Percentiles rank a stretch among this genome's conserved stretches.
Evolutionary conservation across 2,888 invertebrate species (phyloP).

Genomic region (Netelia inedita): DNA sequence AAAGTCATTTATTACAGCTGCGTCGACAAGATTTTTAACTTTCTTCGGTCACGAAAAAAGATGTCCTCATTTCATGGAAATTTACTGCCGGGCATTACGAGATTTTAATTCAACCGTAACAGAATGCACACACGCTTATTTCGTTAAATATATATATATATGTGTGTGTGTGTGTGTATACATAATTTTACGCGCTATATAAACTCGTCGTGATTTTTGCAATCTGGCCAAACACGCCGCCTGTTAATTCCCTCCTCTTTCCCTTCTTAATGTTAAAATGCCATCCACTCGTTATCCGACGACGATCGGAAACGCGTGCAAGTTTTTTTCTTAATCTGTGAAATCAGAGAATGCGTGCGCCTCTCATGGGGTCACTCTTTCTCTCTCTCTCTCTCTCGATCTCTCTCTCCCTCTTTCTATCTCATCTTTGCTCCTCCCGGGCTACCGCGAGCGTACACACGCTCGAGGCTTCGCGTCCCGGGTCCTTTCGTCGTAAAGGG

Average conservation of each 20-base stretch:
- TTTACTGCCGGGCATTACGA: slow-evolving; percentile 56
- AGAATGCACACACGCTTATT: slow-evolving; percentile 24
- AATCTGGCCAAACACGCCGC: slow-evolving; percentile 56
- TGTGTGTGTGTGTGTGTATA: not conserved
- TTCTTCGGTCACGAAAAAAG: slow-evolving; percentile 53
- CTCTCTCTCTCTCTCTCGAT: not conserved
- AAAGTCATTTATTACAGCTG: slow-evolving; percentile 57
- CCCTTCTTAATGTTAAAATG: slow-evolving; percentile 25
- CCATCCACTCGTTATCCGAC: slow-evolving; percentile 53
- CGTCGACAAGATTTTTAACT: slow-evolving; percentile 59
- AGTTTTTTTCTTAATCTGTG: slow-evolving; percentile 58
- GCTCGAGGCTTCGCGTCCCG: slow-evolving; percentile 20
- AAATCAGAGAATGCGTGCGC: slow-evolving; percentile 60
- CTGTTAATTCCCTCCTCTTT: slow-evolving; percentile 18
- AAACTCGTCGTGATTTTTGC: slow-evolving; percentile 67
- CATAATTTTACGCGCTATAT: not conserved
- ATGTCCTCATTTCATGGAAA: slow-evolving; percentile 68
- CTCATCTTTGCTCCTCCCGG: not conserved
- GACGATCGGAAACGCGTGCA: slow-evolving; percentile 64
- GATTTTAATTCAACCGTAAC: slow-evolving; percentile 57
- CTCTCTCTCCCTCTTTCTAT: not conserved
- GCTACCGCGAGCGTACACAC: not conserved
- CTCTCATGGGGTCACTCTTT: not conserved
- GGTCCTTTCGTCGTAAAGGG: slow-evolving; percentile 57
- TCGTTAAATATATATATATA: not conserved